Evolutionary conservation across 2,797 vertebrate genomes (phyloP).

Genomic region (Trachops cirrhosus): DNA sequence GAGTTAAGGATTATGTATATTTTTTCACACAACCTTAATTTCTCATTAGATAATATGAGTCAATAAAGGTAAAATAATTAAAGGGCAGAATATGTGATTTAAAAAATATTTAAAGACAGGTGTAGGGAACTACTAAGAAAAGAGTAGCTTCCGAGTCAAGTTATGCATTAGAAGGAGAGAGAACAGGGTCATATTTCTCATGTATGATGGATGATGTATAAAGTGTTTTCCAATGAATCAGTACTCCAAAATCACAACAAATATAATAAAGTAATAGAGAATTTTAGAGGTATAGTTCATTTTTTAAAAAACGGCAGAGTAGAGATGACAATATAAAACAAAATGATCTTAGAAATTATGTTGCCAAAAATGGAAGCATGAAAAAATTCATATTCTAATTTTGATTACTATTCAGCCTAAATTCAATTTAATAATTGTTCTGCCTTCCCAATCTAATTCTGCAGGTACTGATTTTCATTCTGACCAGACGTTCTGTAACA

Average conservation of each 20-base stretch:
- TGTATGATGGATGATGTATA: accelerated
- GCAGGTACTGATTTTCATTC: slow-evolving; percentile 1
- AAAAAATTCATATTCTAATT: not conserved
- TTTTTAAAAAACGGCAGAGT: not conserved
- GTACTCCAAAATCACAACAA: not conserved
- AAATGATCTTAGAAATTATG: not conserved
- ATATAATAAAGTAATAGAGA: not conserved
- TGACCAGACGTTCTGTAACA: not conserved
- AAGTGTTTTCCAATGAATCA: not conserved
- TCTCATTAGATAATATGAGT: not conserved
- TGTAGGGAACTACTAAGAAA: not conserved
- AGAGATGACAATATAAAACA: not conserved
- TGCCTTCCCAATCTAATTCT: not conserved
- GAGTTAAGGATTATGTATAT: not conserved
- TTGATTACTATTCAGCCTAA: slow-evolving; percentile 12
- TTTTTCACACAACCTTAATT: not conserved
- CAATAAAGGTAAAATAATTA: not conserved
- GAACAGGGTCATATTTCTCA: not conserved
- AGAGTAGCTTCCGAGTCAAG: not conserved
- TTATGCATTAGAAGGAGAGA: not conserved
- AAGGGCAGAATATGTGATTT: not conserved
- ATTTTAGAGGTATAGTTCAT: not conserved
- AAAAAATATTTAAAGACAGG: not conserved
- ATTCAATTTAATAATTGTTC: not conserved
- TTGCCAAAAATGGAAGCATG: not conserved